Conservation (phyloP, 2,888 invertebrate genomes). For the Vannuccia rotundouncinata region DNA sequence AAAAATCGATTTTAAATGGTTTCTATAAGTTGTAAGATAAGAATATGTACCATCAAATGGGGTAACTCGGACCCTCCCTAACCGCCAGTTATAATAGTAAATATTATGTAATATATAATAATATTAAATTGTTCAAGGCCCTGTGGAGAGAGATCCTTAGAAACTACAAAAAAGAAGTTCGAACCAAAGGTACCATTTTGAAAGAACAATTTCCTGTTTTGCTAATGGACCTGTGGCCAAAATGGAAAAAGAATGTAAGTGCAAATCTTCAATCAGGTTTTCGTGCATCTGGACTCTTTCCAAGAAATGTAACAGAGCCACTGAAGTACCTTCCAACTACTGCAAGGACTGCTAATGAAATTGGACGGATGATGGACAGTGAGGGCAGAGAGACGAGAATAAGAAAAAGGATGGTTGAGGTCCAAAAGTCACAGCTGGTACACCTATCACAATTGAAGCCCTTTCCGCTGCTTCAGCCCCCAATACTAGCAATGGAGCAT, state of each 20-base stretch:
- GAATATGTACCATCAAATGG: too few relatives aligned
- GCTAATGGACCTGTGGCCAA: conserved; percentile 4
- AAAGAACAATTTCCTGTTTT: conserved; percentile 23
- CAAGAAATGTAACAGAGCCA: neutral
- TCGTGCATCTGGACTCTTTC: conserved; percentile 19
- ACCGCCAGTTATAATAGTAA: too few relatives aligned
- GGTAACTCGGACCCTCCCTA: too few relatives aligned
- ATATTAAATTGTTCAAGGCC: neutral
- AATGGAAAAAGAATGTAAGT: conserved; percentile 23
- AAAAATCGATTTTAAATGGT: too few relatives aligned
- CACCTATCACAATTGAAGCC: too few relatives aligned
- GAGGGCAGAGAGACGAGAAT: neutral
- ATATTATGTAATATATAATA: too few relatives aligned
- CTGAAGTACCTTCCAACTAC: neutral
- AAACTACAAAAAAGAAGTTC: neutral
- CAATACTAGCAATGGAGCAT: too few relatives aligned
- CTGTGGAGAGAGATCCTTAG: neutral
- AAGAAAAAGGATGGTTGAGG: too few relatives aligned
- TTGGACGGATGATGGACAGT: neutral
- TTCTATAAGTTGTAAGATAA: too few relatives aligned
- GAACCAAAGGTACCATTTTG: neutral
- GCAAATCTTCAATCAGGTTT: conserved; percentile 26
- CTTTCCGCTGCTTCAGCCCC: too few relatives aligned
- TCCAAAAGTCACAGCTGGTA: too few relatives aligned
- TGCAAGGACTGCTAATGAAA: neutral